A percentile compares a stretch with the other conserved stretches of the same genome.
Evolutionary conservation across 2,888 invertebrate genomes (phyloP).

Genomic region (Piscicola geometra): DNA sequence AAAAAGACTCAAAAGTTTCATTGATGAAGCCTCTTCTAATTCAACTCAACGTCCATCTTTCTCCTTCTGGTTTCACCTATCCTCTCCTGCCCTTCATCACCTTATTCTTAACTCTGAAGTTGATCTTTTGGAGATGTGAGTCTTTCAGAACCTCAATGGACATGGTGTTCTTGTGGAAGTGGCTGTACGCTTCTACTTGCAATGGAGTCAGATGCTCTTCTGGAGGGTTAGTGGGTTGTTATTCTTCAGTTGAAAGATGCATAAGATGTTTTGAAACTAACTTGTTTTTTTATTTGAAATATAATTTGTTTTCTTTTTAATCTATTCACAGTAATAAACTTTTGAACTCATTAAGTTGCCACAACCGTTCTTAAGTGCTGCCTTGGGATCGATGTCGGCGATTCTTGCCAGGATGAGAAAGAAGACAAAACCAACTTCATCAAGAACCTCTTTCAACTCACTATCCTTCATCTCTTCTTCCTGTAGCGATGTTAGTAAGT

Average conservation of each 20-base stretch:
- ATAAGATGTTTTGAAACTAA: too few species aligned
- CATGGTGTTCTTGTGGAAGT: conserved; percentile 51
- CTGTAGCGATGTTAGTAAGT: conserved; percentile 6
- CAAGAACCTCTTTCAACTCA: conserved; percentile 44
- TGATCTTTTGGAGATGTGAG: conserved; percentile 54
- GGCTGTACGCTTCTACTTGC: conserved; percentile 43
- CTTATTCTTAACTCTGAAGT: conserved; percentile 56
- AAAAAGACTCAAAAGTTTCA: too few species aligned
- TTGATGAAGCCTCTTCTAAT: too few species aligned
- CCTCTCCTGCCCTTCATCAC: conserved; percentile 45
- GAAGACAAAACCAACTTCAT: conserved; percentile 53
- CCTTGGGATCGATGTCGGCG: conserved; percentile 49
- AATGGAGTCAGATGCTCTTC: conserved; percentile 37
- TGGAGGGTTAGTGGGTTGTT: conserved; percentile 14
- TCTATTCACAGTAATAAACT: not conserved
- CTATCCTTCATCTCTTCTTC: conserved; percentile 39
- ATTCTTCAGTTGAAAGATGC: not conserved
- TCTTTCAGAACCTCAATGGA: conserved; percentile 56
- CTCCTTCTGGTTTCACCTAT: too few species aligned
- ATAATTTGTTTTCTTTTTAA: too few species aligned
- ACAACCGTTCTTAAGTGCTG: conserved; percentile 38
- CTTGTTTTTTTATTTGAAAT: too few species aligned
- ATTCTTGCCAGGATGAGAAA: conserved; percentile 53
- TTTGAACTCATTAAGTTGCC: too few species aligned
- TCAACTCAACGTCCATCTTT: too few species aligned